Evolutionary conservation across 2,888 invertebrate genomes (phyloP).

Genomic region (Incurvaria masculella): DNA sequence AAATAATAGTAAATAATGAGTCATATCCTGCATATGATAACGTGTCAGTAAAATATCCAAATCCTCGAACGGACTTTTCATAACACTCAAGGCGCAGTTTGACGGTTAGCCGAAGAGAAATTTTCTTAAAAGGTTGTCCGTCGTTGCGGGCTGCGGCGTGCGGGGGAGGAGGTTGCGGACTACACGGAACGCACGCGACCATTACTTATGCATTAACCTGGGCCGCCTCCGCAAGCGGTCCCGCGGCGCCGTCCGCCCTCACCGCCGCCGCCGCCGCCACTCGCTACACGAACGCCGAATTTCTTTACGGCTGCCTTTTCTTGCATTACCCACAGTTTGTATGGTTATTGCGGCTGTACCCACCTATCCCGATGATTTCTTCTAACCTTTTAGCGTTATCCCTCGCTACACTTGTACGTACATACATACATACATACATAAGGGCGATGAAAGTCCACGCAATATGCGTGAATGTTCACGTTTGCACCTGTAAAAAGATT

Average conservation of each 20-base stretch:
- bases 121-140: slow-evolving; percentile 34
- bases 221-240: slow-evolving; percentile 50
- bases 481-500: too few relatives aligned
- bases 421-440: too few relatives aligned
- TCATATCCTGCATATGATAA: background rate
- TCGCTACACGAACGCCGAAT: slow-evolving; percentile 1
- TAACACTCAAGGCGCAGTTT: background rate
- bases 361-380: slow-evolving; percentile 1
- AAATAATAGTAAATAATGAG: too few relatives aligned
- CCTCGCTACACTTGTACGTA: too few relatives aligned
- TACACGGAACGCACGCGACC: slow-evolving; percentile 33
- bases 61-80: background rate
- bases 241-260: slow-evolving; percentile 25
- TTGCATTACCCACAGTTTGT: slow-evolving; percentile 3
- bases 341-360: background rate
- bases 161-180: slow-evolving; percentile 13
- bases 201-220: slow-evolving; percentile 62
- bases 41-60: background rate
- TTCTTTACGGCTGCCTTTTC: slow-evolving; percentile 2
- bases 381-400: slow-evolving; percentile 5
- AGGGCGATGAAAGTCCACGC: too few relatives aligned
- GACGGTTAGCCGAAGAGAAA: slow-evolving; percentile 20
- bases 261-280: background rate
- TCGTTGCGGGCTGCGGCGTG: slow-evolving; percentile 18
- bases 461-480: too few relatives aligned